Evolutionary conservation across 2,797 vertebrate species (phyloP), one percentile per base, ranked within the genome.

Genomic region (Ctenosaura bakeri): DNA sequence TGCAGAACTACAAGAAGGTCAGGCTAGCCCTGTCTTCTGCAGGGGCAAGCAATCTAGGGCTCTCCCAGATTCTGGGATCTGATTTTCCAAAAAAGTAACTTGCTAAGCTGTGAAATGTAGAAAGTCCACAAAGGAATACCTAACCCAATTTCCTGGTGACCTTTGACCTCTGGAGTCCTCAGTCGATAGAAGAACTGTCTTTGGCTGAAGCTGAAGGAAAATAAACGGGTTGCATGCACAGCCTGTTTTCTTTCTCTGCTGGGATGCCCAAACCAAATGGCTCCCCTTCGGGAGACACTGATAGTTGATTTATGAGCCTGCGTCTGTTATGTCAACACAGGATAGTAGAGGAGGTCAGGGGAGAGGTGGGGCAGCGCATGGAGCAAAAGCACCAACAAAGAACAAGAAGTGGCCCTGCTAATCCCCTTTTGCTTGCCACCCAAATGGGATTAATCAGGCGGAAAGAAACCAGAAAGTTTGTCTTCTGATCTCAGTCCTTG

Each of bases 241-340:
- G 83, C 71, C 80, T 90, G 80, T 90, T 90, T 88, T 87, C 86
- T 62, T 85, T 82, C 83, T 86, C 66, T 69, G 81, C 86, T 86
- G 73, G 73, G 73, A 86, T 32, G 50, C 85, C 78, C 81, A 71
- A n/a, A 83, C 71, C 90, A 90, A 90, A 90, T 78, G 90, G 89
- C 73, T 78, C 59, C 84, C 78, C 46, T 79, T 82, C 38, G 42
- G 12, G 35, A 74, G 54, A 18, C 76, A 50, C 8, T 1, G 64
- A 50, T 46, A 35, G 59, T 26, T 90, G 86, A 90, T 90, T 90
- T 90, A 90, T 83, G 85, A 87, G 59, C 66, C 54, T 38, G 18
- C 18, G 54, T 7, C 66, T 80, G 35, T 74, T 86, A 73, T 52
- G 64, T 86, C 79, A 90, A 90, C 89, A 89, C 9, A 35, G 84